Base-by-base conservation (phyloP, 37 sponge, comb jelly and placozoan genomes). In the Agelas oroides region DNA sequence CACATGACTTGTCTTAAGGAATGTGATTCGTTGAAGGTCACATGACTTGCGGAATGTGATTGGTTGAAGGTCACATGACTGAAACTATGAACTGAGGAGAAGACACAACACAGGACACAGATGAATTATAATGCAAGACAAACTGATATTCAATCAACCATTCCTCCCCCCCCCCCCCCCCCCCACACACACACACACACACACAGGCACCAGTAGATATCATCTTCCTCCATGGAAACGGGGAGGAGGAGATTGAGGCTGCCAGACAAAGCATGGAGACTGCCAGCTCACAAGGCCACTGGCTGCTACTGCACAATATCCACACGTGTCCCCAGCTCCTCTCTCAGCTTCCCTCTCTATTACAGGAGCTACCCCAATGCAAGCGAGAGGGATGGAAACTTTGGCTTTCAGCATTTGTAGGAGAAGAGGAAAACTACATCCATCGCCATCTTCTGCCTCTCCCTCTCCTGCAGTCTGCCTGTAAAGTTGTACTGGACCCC, bases 291-390 rank as follows among this genome's bases (percentile, higher is more conserved):
- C 34, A 90, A 65, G 90, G 90, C 5, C 59, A 70, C 34, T 94
- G 95, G 95, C 23, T 94, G 6, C 77, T 92, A 15, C 75, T 94
- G 13, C 84, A 92, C 81, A 80, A 88, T 61, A 84, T 86, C 20
- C 94, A 85, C 38, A 38, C 68, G 23, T 84, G 59, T 54, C 69
- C 69, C 6, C 24, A 30, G 5, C 94, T 91, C 37, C 38, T 93
- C 30, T 23, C 71, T 14, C 52, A 84, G 56, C 83, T 94, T 19
- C 75, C 73, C 35, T 25, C 65, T 25, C 28, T 94, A 52, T 32
- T 94, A 55, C 36, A 65, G 36, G 40, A 62, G 28, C 70, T 77
- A 27, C 77, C 79, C 25, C 3, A 8, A 3, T 12, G 46, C 3
- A 25, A 55, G 16, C 41, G 62, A 75, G 64, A 80, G 27, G 60